These are phyloP conservation scores for Rhynchonycteris naso DNA, from an alignment of 2,797 vertebrate species.

Conservation along the genomic window DNA sequence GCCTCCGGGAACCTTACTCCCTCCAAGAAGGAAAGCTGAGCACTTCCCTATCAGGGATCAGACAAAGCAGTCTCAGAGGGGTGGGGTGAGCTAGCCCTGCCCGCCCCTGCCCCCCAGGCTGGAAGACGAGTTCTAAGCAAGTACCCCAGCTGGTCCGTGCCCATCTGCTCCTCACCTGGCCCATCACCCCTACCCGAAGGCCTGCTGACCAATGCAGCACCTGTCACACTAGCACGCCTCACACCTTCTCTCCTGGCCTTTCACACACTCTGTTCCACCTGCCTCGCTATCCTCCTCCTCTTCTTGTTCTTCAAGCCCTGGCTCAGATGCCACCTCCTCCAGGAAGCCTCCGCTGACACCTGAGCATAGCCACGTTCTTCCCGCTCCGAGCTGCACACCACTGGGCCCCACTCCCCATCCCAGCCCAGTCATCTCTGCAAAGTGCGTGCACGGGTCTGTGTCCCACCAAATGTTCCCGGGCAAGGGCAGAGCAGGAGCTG, in stretches of 20 bases:
- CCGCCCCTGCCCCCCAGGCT: too few relatives aligned
- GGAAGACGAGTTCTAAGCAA: neutral
- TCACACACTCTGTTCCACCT: too few relatives aligned
- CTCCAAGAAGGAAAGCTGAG: neutral
- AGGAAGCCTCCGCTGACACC: neutral
- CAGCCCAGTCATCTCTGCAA: neutral
- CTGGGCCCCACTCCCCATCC: neutral
- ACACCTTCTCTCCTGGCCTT: neutral
- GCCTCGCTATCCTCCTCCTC: neutral
- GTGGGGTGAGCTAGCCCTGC: neutral
- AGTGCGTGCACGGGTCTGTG: fast-evolving
- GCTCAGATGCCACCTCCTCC: slow-evolving; percentile 5
- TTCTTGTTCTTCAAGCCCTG: neutral
- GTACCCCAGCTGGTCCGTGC: neutral
- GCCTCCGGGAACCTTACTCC: neutral
- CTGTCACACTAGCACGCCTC: neutral
- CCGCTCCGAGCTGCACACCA: neutral
- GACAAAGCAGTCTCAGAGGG: neutral
- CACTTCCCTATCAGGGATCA: neutral
- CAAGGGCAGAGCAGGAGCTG: neutral
- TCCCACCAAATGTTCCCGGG: neutral
- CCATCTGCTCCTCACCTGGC: neutral
- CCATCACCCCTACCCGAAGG: neutral
- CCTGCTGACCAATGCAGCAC: neutral
- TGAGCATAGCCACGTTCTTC: neutral